Evolutionary conservation across 1,140 invertebrate species (phyloP).

Genomic region (Drosophila pseudoobscura): DNA sequence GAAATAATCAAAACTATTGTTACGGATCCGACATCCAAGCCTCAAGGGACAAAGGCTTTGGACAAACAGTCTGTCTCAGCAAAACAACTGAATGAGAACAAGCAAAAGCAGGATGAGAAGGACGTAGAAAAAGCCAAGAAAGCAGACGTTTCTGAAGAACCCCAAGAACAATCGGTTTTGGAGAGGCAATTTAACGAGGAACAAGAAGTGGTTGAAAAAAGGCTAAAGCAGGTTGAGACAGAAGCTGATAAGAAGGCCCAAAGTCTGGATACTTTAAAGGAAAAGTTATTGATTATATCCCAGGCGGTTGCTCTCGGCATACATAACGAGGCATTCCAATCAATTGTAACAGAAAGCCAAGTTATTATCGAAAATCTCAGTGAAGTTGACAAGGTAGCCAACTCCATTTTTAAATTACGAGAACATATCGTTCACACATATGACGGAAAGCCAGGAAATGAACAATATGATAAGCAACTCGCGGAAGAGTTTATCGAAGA

Average conservation of each 20-base stretch:
- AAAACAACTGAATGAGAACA: too few relatives aligned
- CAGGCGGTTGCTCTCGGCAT: not conserved
- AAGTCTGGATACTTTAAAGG: not conserved
- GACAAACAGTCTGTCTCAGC: too few relatives aligned
- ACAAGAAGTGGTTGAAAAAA: not conserved
- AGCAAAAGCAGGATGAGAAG: too few relatives aligned
- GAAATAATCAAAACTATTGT: too few relatives aligned
- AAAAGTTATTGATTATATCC: not conserved
- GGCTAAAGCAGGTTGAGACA: not conserved
- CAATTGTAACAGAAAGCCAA: constrained; percentile 24
- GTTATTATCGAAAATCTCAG: constrained; percentile 45
- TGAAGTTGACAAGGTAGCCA: constrained; percentile 44
- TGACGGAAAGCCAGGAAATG: constrained; percentile 24
- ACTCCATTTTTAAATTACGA: constrained; percentile 61
- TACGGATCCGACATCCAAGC: too few relatives aligned
- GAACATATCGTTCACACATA: constrained; percentile 70
- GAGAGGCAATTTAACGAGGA: not conserved
- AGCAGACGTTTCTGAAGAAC: too few relatives aligned
- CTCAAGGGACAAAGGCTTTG: too few relatives aligned
- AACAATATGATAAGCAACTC: constrained; percentile 21
- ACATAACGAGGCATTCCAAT: not conserved
- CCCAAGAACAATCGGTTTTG: not conserved
- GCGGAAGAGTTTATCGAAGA: constrained; percentile 59
- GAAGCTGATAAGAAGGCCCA: not conserved
- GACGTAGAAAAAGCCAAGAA: too few relatives aligned